Evolutionary conservation across 2,113 vertebrate species (phyloP), one percentile per base, ranked within the genome.

Genomic region (Willisornis vidua): DNA sequence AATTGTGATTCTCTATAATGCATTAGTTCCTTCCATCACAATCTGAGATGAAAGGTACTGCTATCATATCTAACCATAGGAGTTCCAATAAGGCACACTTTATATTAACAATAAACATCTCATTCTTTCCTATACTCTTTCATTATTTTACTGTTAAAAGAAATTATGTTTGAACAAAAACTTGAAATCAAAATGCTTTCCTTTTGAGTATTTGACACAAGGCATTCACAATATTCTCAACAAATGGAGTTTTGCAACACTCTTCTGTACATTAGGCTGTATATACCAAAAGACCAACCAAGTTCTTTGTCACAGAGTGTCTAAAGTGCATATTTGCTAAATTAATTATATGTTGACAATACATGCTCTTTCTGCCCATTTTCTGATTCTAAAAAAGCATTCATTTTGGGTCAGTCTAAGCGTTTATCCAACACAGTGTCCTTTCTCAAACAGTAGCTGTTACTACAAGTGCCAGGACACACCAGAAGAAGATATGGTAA

Each of bases 91-190:
- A 92, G 78, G 31, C 31, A 55, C n/a, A 43, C 22, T 78, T 93
- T 71, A 48, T 67, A 39, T 68, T 87, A 92, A 88, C 51, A 88
- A 85, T 54, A 88, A 67, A 70, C 43, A 84, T 25, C 14, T 70
- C 45, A 82, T 41, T 92, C 55, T 70, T 97, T 95, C 85, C 58
- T 75, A n/a, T 48, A 86, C 10, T 66, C 19, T 85, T 73, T 35
- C 17, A 45, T 81, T 85, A 58, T 63, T 92, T 86, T 80, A 66
- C 63, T 84, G 57, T 81, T 91, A 88, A 55, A 85, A 73, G 22
- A 79, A 92, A 89, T 86, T 45, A 68, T 77, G 15, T 31, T 90
- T 91, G 72, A 77, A 84, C n/a, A 91, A 81, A 92, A 87, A 35
- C 19, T 29, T 15, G 3, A 65, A 54, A 81, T 61, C 5, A 2